Conservation (phyloP, 2,113 vertebrate species). For the Ariopsis seemanni region DNA sequence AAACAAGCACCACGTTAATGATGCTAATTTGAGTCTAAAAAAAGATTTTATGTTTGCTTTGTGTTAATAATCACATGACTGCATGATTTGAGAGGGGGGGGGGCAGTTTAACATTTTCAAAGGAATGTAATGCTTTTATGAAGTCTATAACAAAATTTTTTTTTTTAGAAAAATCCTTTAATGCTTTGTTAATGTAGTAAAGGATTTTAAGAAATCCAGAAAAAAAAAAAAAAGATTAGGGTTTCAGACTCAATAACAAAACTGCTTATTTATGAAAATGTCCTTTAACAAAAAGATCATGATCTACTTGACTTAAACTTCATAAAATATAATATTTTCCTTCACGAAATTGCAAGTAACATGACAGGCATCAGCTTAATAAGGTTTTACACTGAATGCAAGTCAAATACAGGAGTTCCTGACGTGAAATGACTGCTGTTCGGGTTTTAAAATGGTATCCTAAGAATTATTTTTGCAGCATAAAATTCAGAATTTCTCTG, state of each 20-base stretch:
- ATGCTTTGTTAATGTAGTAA: background rate
- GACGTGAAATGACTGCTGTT: background rate
- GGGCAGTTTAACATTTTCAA: background rate
- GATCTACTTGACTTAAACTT: background rate
- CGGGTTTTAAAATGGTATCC: background rate
- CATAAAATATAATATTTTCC: background rate
- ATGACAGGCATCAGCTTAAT: background rate
- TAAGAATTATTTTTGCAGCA: background rate
- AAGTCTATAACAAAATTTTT: background rate
- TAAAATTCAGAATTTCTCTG: background rate
- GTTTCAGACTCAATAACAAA: background rate
- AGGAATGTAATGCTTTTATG: background rate
- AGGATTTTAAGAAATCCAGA: background rate
- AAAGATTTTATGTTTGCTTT: constrained; percentile 23
- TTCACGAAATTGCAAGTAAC: background rate
- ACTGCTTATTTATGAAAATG: background rate
- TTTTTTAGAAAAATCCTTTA: background rate
- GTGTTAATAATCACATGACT: constrained; percentile 11
- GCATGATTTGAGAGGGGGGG: background rate
- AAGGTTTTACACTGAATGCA: background rate
- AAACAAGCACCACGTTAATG: background rate
- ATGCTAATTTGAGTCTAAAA: constrained; percentile 6
- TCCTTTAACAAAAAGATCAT: background rate
- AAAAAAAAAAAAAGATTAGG: background rate
- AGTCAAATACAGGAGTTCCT: background rate